Percentiles rank a stretch among this genome's conserved stretches.
Conservation (phyloP, 2,888 invertebrate species). For the Alsophila aescularia region DNA sequence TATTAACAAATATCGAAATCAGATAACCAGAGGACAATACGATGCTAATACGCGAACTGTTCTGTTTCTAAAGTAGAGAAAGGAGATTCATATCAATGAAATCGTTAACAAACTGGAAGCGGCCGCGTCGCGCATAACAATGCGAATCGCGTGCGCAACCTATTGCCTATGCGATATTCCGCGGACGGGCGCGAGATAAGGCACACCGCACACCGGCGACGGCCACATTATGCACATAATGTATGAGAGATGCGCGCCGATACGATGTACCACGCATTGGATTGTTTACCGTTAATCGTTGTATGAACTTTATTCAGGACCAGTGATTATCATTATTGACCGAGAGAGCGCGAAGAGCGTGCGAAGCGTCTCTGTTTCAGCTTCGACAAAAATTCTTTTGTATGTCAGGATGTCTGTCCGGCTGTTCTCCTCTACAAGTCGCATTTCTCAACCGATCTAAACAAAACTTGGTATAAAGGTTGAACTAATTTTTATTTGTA, state of each 20-base stretch:
- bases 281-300: conserved; percentile 26
- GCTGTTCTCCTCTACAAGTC: no score
- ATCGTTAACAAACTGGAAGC: conserved; percentile 17
- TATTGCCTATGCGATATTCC: conserved; percentile 31
- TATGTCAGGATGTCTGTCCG: no score
- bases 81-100: conserved; percentile 18
- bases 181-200: conserved; percentile 32
- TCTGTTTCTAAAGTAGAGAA: conserved; percentile 14
- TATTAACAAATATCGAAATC: no score
- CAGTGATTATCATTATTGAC: no score
- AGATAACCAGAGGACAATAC: background rate
- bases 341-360: no score
- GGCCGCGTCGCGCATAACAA: conserved; percentile 26
- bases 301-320: conserved; percentile 7
- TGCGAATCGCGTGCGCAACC: conserved; percentile 28
- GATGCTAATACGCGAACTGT: conserved; percentile 4
- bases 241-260: conserved; percentile 40
- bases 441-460: no score
- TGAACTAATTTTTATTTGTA: no score
- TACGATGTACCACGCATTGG: conserved; percentile 28
- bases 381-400: no score
- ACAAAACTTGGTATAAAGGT: no score
- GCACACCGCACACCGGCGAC: conserved; percentile 29
- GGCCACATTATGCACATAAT: conserved; percentile 40
- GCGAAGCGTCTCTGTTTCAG: no score